Evolutionary conservation across 2,113 vertebrate genomes (phyloP), one percentile per base, ranked within the genome.

Genomic region (Trogon melanurus): DNA sequence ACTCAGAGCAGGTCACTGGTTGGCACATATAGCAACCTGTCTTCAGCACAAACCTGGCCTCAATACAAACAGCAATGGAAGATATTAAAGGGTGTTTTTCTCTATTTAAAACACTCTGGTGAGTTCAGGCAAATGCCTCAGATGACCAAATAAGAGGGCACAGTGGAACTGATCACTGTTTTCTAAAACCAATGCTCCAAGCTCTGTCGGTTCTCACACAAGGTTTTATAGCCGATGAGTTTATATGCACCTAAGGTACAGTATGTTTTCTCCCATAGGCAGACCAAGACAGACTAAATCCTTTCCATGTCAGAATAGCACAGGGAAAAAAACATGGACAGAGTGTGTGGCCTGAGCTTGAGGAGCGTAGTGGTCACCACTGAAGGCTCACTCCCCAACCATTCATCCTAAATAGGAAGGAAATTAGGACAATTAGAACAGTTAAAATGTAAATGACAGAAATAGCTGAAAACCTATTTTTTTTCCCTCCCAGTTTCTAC

Each of bases 371-470:
- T 70, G 79, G 78, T 87, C 89, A 87, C 73, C 75, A 88, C 90
- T 51, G 72, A 96, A 85, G 60, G 69, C 69, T 80, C 66, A 79
- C 17, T 41, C 62, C 15, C 48, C 79, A 73, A 73, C 50, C 32
- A 90, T 95, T 95, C 65, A 44, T 18, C 4, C 11, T 71, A 95
- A 97, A 93, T 76, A 94, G 87, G 89, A 96, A 96, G 94, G 92
- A 97, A 96, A 97, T 90, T 80, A 95, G 94, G 70, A 85, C 91
- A 95, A 92, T 97, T 96, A 97, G 95, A 97, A 96, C 88, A 93
- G 96, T 97, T 93, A 97, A 97, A 97, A 98, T 98, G 98, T 98
- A 98, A 98, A 98, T 98, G 96, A 98, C 97, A 97, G 95, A 96
- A 97, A 93, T 94, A 97, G 97, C 93, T 96, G 91, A 97, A 97